Base-by-base conservation (phyloP, 2,888 invertebrate species). In the Tigriopus californicus region DNA sequence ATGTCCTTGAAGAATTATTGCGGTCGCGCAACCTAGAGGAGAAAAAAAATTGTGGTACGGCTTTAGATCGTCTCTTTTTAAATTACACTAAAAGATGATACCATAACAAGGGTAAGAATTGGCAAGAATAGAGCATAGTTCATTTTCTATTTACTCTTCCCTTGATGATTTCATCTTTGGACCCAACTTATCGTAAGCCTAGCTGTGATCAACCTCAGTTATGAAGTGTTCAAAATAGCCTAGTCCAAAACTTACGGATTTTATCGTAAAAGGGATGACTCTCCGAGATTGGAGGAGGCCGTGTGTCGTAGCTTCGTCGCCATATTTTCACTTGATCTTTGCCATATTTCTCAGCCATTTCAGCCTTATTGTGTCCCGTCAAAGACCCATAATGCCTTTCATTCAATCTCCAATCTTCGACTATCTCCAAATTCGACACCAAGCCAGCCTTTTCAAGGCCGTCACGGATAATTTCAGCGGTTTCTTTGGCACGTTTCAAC, bases 301-400 rank as follows among this genome's bases (percentile, higher is more conserved):
- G 81, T 1, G 80, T 77, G 65, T 87, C 85, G 64, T 82, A 89
- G 65, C 85, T 85, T 62, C 88, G 78, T 63, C 88, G 78, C 89
- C 89, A 89, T 65, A 83, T 81, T 72, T 82, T 80, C 8, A 89
- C 85, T 80, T 85, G 83, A 54, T 81, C 80, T 68, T 86, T 87
- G 12, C 89, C 88, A 71, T 83, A 88, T 68, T 83, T 83, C 57
- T 81, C 81, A 55, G 86, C 86, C 20, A 87, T 84, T 71, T 87
- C 85, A 0, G 83, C 79, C 70, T 89, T 89, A 68, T 88, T 84
- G 62, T 84, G 75, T 1, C 88, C 88, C 12, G 87, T 89, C 8
- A 89, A 76, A 46, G 83, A 83, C 55, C 89, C 89, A 66, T 88
- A 89, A 68, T 89, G 89, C 61, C 89, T 79, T 70, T 89, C 88